Evolutionary conservation across 2,888 invertebrate genomes (phyloP), one percentile per base, ranked within the genome.

Genomic region (Lydus trimaculatus): DNA sequence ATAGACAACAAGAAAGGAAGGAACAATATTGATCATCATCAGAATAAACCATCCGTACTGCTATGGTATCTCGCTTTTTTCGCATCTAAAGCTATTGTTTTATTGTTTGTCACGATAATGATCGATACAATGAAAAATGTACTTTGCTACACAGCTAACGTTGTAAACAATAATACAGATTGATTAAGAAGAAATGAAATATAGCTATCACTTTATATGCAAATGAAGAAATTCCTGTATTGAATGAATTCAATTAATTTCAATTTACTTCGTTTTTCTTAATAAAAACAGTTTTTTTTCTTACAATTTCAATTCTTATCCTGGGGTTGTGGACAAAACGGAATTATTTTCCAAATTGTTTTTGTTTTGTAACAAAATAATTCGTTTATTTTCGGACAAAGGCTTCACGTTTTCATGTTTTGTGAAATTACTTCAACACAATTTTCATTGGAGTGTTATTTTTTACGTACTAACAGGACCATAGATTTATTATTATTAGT

Each of bases 401-500:
- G 5, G 13, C 23, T 25, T 13, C 0, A 20, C 4, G 11, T 52
- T 20, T 52, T 25, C 52, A 52, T 20, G 5, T 17, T 43, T 17
- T 20, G n/a, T 52, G 5, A 52, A 52, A 52, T 52, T 52, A 52
- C 23, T 52, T 23, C 13, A 11, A 13, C 23, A 20, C 52, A 52
- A 23, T 52, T 28, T 28, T 15, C 15, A 56, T n/a, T 28, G 2
- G 13, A 28, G 6, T 56, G 15, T 15, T 28, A 28, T 56, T 56
- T 28, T 56, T 28, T 1, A 0, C 20, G 2, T 20, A 25, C 52
- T 25, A 23, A 52, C 9, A 25, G 20, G 13, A 56, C 25, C 4
- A n/a, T 56, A n/a, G 2, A 56, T 56, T 56, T 56, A 56, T 56
- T 56, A 28, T 28, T 56, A 56, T 56, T 56, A 56, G 56, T 28